Evolutionary conservation across 2,888 invertebrate species (phyloP), one percentile per base, ranked within the genome.

Genomic region (Vannuccia rotundouncinata): DNA sequence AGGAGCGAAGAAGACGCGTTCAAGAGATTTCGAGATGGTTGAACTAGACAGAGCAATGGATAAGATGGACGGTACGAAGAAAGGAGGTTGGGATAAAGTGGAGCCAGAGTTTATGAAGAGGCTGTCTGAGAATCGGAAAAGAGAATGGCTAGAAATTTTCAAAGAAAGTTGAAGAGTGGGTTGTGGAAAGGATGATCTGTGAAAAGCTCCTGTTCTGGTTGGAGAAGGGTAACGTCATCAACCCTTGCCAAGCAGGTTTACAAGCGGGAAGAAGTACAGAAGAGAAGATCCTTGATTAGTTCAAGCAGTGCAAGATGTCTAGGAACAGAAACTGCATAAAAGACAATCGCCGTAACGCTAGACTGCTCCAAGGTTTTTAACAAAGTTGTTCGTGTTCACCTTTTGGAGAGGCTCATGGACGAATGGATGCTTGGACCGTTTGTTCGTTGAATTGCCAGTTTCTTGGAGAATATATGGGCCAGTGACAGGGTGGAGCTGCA

Each of bases 301-400:
- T n/a, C 5, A 76, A 22, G 77, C 10, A 45, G 59, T 76, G n/a
- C 77, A 29, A 76, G 59, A 76, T 60, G 77, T 5, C 10, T 76
- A 29, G 77, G 5, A 29, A n/a, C 31, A n/a, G 31, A 29, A 10
- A 10, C 22, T 10, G 28, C 74, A 74, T n/a, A 27, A 27, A 76
- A 76, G 28, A 76, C 59, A 5, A 22, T 76, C 10, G 77, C 5
- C n/a, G 31, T 76, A 22, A 76, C 77, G 5, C n/a, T 76, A 2
- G 77, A 76, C 27, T 76, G 31, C 27, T 76, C 77, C 77, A 76
- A 76, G 59, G 77, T 29, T 10, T 76, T 29, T 59, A 29, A 76
- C 77, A 29, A 29, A 22, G 77, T 76, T 22, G 10, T n/a, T n/a
- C n/a, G 30, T 25, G 59, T 59, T n/a, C 27, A 17, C 2, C 77